Percentiles rank a stretch among this genome's conserved stretches.
phyloP scores from a whole-genome alignment of 2,888 invertebrate genomes.

The Cartodere bifasciata region DNA sequence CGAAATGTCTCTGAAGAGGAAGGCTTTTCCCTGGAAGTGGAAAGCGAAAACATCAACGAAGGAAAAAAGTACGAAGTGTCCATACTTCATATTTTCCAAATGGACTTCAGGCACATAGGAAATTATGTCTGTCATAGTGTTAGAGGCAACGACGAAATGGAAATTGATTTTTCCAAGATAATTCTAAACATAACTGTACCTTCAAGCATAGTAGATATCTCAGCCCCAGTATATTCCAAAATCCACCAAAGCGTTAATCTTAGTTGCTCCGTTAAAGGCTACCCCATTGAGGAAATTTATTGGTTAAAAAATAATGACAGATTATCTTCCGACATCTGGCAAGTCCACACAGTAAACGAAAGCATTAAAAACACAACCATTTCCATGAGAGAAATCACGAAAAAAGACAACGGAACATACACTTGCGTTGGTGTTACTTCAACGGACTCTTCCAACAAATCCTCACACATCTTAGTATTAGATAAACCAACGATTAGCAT shows the following conservation, averaged over 20 bases:
- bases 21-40: constrained; percentile 33
- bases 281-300: constrained; percentile 41
- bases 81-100: constrained; percentile 40
- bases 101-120: constrained; percentile 44
- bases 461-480: constrained; percentile 39
- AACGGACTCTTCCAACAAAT: constrained; percentile 20
- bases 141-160: constrained; percentile 31
- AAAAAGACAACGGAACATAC: constrained; percentile 65
- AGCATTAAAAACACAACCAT: constrained; percentile 48
- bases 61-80: constrained; percentile 34
- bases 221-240: constrained; percentile 37
- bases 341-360: constrained; percentile 35
- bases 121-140: constrained; percentile 45
- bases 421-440: constrained; percentile 37
- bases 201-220: constrained; percentile 36
- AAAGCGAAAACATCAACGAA: constrained; percentile 33
- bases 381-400: constrained; percentile 42
- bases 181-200: constrained; percentile 36
- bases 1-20: constrained; percentile 40
- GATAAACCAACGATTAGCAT: constrained; percentile 59
- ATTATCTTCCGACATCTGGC: constrained; percentile 26
- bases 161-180: constrained; percentile 27
- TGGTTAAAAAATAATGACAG: constrained; percentile 47
- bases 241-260: constrained; percentile 39
- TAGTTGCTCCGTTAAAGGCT: constrained; percentile 45